A percentile compares a stretch with the other conserved stretches of the same genome.
phyloP scores from a whole-genome alignment of 2,888 invertebrate species.

The Heteromyza rotundicornis region DNA sequence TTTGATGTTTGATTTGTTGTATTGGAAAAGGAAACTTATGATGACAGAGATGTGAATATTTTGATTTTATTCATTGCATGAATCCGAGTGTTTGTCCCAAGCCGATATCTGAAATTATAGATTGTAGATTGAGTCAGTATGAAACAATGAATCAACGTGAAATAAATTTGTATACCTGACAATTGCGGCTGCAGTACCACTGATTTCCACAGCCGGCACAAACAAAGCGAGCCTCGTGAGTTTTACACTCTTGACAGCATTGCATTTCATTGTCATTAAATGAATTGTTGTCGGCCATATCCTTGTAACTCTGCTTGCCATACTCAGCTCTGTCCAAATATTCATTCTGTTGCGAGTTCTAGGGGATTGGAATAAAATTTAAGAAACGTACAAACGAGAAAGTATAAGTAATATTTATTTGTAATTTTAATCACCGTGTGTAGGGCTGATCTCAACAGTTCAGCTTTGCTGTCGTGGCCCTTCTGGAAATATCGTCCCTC shows the following conservation, averaged over 20 bases:
- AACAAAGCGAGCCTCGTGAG: slow-evolving; percentile 82
- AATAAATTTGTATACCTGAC: slow-evolving; percentile 72
- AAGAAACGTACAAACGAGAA: too few species aligned
- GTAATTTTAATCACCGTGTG: too few species aligned
- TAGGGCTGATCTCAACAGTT: too few species aligned
- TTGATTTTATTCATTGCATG: slow-evolving; percentile 74
- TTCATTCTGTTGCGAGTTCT: too few species aligned
- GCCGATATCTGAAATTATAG: slow-evolving; percentile 80
- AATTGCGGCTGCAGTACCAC: slow-evolving; percentile 93
- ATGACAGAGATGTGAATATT: slow-evolving; percentile 16
- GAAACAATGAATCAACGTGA: neutral
- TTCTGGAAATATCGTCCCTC: too few species aligned
- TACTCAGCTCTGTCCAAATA: neutral
- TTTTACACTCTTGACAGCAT: slow-evolving; percentile 85
- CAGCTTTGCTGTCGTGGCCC: too few species aligned
- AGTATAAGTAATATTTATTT: too few species aligned
- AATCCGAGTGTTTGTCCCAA: slow-evolving; percentile 88
- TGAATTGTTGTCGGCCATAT: neutral
- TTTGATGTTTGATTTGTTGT: slow-evolving; percentile 31
- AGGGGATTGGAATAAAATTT: too few species aligned
- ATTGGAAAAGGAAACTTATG: slow-evolving; percentile 27
- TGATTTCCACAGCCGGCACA: slow-evolving; percentile 91
- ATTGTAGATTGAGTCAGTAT: too few species aligned
- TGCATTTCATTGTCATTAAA: slow-evolving; percentile 66
- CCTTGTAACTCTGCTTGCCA: neutral